Percentiles rank a stretch among this genome's conserved stretches.
Evolutionary conservation across 2,797 vertebrate genomes (phyloP).

Genomic region (Eulemur coronatus): DNA sequence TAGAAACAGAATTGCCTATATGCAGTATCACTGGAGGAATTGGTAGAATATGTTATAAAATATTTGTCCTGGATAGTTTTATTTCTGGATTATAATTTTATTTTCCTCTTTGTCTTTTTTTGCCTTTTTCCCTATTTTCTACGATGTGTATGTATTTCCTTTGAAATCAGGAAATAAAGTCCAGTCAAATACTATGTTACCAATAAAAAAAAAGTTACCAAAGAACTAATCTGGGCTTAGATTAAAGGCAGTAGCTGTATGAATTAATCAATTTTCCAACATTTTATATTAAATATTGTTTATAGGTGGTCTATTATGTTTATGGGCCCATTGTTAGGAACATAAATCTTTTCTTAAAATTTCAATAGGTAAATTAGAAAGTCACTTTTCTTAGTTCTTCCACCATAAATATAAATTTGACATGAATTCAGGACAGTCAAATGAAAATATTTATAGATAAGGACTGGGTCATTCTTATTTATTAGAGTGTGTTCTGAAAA

Average conservation of each 20-base stretch:
- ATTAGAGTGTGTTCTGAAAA: not conserved
- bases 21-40: not conserved
- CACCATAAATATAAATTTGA: not conserved
- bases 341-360: not conserved
- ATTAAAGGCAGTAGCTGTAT: not conserved
- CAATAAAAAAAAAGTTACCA: not conserved
- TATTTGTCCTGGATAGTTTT: not conserved
- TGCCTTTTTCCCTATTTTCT: constrained; percentile 11
- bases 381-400: not conserved
- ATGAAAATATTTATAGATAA: not conserved
- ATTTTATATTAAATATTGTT: not conserved
- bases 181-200: not conserved
- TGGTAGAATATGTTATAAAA: not conserved
- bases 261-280: not conserved
- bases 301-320: not conserved
- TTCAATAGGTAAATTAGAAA: not conserved
- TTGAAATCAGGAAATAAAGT: constrained; percentile 19
- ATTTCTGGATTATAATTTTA: not conserved
- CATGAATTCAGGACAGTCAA: not conserved
- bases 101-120: not conserved
- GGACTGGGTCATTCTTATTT: not conserved
- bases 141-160: not conserved
- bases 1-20: constrained; percentile 3
- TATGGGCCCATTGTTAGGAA: not conserved
- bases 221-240: not conserved